A percentile compares a stretch with the other conserved stretches of the same genome.
These are phyloP conservation scores for Hypolimnas misippus DNA, from an alignment of 2,888 invertebrate species.

Conservation along the genomic window DNA sequence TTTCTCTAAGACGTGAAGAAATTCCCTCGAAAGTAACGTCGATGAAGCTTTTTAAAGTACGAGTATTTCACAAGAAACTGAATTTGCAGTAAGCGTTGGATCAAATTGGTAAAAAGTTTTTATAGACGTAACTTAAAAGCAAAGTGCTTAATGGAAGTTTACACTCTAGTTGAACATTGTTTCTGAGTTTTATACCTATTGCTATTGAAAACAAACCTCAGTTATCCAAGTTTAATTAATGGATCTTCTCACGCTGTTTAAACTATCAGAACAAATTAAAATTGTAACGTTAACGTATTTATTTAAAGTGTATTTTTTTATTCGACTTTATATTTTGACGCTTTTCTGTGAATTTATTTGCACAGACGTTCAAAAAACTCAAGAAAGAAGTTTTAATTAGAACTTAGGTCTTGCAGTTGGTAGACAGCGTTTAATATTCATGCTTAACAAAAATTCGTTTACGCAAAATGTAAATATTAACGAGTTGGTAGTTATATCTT, in stretches of 20 bases:
- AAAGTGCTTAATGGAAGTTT: slow-evolving; percentile 29
- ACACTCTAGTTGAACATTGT: slow-evolving; percentile 23
- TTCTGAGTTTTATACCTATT: slow-evolving; percentile 16
- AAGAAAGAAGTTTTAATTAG: background rate
- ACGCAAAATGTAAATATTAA: background rate
- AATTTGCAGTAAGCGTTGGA: slow-evolving; percentile 27
- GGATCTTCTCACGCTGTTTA: background rate
- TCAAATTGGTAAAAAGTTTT: slow-evolving; percentile 29
- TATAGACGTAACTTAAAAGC: slow-evolving; percentile 24
- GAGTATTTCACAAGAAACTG: slow-evolving; percentile 28
- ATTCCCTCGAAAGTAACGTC: slow-evolving; percentile 16
- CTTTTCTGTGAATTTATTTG: background rate
- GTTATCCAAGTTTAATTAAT: slow-evolving; percentile 13
- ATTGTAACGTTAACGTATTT: background rate
- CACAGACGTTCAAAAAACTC: background rate
- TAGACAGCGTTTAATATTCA: background rate
- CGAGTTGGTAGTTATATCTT: background rate
- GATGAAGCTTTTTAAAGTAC: slow-evolving; percentile 25
- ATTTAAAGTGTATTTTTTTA: background rate
- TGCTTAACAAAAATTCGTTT: background rate
- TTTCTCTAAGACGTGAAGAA: slow-evolving; percentile 18
- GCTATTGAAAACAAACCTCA: slow-evolving; percentile 18
- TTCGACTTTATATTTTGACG: background rate
- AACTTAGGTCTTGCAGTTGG: background rate
- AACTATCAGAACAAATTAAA: background rate